phyloP scores from a whole-genome alignment of 2,113 vertebrate species.

The Alexandromys fortis region DNA sequence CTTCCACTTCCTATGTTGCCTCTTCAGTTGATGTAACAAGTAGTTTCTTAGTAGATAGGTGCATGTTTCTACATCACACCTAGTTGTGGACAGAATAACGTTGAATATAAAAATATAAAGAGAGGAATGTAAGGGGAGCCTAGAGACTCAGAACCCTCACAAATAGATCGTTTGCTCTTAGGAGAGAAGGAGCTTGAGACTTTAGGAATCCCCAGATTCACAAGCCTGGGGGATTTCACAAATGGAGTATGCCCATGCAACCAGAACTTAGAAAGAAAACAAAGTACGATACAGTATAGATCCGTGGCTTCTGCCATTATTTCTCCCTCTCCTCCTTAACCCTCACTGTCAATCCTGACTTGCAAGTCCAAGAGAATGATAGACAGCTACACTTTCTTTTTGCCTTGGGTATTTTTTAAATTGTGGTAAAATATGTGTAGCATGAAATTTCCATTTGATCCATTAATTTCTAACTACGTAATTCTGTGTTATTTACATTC shows the following conservation, averaged over 20 bases:
- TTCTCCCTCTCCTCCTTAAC: rapidly evolving
- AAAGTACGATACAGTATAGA: not conserved
- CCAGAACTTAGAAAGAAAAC: not conserved
- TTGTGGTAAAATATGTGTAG: not conserved
- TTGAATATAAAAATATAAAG: not conserved
- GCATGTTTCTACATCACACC: not conserved
- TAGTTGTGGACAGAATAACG: not conserved
- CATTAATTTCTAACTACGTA: not conserved
- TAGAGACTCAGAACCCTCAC: not conserved
- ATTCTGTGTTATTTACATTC: not conserved
- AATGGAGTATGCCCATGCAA: not conserved
- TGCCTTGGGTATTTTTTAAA: not conserved
- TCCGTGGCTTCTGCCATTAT: not conserved
- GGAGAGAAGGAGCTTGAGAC: not conserved
- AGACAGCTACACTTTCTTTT: not conserved
- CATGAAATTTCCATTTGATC: not conserved
- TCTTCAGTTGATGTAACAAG: constrained; percentile 4
- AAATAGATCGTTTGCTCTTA: constrained; percentile 44
- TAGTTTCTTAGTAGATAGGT: not conserved
- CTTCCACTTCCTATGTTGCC: not conserved
- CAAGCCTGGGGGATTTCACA: not conserved
- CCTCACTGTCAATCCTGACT: not conserved
- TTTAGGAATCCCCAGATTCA: constrained; percentile 7
- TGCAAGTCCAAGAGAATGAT: not conserved
- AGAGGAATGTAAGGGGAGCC: not conserved